phyloP scores from a whole-genome alignment of 2,888 invertebrate species.

The Cepaea hortensis region DNA sequence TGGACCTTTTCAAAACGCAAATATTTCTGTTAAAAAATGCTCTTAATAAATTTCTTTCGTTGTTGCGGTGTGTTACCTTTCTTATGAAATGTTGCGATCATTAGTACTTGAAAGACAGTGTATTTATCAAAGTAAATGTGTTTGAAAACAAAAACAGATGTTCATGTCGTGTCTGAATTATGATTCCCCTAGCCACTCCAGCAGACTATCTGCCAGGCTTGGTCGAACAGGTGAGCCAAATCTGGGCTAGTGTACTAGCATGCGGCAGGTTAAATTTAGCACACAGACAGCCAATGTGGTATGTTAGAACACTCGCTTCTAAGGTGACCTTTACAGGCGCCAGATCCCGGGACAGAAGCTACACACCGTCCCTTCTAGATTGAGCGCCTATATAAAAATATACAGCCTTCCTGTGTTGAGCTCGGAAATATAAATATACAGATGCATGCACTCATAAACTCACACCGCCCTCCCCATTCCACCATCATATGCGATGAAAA shows the following conservation, averaged over 20 bases:
- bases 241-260: not conserved
- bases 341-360: too few relatives aligned
- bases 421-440: not conserved
- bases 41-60: too few relatives aligned
- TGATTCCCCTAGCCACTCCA: too few relatives aligned
- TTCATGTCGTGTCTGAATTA: not conserved
- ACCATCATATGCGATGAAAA: too few relatives aligned
- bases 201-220: too few relatives aligned
- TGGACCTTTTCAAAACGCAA: too few relatives aligned
- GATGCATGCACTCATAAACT: too few relatives aligned
- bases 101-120: not conserved
- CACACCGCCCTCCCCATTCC: too few relatives aligned
- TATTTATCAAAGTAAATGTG: not conserved
- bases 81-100: not conserved
- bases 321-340: conserved; percentile 7
- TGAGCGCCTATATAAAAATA: not conserved
- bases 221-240: not conserved
- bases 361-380: not conserved
- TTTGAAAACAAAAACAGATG: not conserved
- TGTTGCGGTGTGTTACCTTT: not conserved
- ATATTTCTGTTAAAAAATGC: too few relatives aligned
- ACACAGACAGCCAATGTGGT: conserved; percentile 3
- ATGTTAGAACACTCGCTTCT: not conserved
- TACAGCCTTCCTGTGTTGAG: not conserved
- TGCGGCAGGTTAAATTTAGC: not conserved